Evolutionary conservation across 1,140 invertebrate species (phyloP).

Genomic region (Copidosoma floridanum): DNA sequence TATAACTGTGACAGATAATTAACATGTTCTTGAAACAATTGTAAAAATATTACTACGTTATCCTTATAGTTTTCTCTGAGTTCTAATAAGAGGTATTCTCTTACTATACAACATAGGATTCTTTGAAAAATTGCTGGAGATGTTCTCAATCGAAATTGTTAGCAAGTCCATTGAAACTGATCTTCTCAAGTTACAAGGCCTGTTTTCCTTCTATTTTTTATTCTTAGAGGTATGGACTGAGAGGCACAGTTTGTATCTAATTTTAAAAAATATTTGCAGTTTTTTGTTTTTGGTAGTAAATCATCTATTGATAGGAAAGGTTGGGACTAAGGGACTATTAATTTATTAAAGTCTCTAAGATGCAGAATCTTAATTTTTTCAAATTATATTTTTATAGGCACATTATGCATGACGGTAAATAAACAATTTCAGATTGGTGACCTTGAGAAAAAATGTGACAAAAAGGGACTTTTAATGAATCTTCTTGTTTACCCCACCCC

Average conservation of each 20-base stretch:
- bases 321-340: not conserved
- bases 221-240: not conserved
- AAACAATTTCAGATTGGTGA: no score
- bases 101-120: not conserved
- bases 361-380: not conserved
- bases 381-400: no score
- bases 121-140: not conserved
- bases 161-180: not conserved
- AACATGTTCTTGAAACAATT: not conserved
- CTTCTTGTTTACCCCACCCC: no score
- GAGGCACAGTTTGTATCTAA: not conserved
- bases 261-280: no score
- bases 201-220: no score
- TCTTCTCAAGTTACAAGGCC: no score
- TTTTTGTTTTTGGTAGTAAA: not conserved
- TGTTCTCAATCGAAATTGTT: not conserved
- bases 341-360: not conserved
- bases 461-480: no score
- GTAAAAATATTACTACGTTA: not conserved
- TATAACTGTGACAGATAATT: not conserved
- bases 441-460: no score
- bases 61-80: not conserved
- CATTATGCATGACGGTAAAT: no score
- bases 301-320: not conserved
- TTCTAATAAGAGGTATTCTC: not conserved